Evolutionary conservation across 2,797 vertebrate species (phyloP), one percentile per base, ranked within the genome.

Genomic region (Fratercula arctica): DNA sequence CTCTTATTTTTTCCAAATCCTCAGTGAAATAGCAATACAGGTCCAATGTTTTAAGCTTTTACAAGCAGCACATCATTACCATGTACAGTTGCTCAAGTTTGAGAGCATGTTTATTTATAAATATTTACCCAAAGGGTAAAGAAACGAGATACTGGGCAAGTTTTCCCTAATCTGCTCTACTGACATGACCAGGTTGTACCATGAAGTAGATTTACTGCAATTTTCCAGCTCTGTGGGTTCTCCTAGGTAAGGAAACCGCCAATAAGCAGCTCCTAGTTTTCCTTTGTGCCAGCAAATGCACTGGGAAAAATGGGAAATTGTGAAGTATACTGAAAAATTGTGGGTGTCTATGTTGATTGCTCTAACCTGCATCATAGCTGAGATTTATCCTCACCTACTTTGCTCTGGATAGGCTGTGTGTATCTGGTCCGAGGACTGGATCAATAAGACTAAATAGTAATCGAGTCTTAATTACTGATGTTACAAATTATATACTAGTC

Each of bases 121-220:
- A 90, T 93, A 86, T 90, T 94, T 93, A 69, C 64, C 43, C 66
- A 77, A 73, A 74, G 35, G 5, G 61, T 66, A 88, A 93, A 76
- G 45, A 91, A 68, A 81, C 48, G 41, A 91, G 75, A 73, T 74
- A 69, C 18, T 24, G 33, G 51, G 72, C 54, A 63, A 46, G 11
- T 93, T 95, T 93, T 74, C 29, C 28, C 28, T 43, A 50, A 1
- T 81, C 56, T 56, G 29, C 48, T 64, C 5, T 56, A 56, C 13
- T 90, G 73, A 26, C 26, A 28, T 90, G 53, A 70, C 83, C 68
- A 67, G 76, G 39, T 84, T 73, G 43, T 43, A 51, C 31, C 25
- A 16, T 46, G 53, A 86, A 59, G 68, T 29, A 82, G 72, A 68
- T 81, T 80, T 59, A 35, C 57, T 84, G 57, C 66, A 77, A 60